phyloP scores from a whole-genome alignment of 2,888 invertebrate genomes.

The Kuschelorhynchus macadamiae region DNA sequence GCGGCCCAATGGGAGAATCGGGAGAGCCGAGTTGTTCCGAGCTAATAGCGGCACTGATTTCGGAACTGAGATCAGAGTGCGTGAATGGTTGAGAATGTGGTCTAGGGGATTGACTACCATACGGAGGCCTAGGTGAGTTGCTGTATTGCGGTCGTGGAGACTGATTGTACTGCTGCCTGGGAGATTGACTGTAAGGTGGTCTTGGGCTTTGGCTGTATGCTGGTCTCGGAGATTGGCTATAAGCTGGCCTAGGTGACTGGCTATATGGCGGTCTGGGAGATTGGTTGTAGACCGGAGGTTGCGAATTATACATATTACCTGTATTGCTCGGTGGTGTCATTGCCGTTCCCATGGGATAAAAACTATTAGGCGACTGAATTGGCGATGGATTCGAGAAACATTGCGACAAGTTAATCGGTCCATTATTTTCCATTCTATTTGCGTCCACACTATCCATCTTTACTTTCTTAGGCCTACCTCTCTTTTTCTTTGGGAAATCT shows the following conservation, averaged over 20 bases:
- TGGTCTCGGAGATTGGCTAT: slow-evolving; percentile 61
- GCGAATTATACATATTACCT: slow-evolving; percentile 64
- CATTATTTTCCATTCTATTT: slow-evolving; percentile 64
- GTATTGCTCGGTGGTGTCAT: slow-evolving; percentile 66
- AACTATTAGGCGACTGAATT: slow-evolving; percentile 70
- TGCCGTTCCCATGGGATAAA: slow-evolving; percentile 67
- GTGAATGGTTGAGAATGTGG: slow-evolving; percentile 73
- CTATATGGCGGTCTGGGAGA: slow-evolving; percentile 63
- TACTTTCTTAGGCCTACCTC: slow-evolving; percentile 90
- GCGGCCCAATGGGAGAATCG: slow-evolving; percentile 78
- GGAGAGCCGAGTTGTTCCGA: slow-evolving; percentile 78
- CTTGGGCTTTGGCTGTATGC: slow-evolving; percentile 60
- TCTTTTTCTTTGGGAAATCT: slow-evolving; percentile 86
- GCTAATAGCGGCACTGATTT: slow-evolving; percentile 85
- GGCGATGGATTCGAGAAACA: slow-evolving; percentile 71
- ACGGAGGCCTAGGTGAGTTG: slow-evolving; percentile 60
- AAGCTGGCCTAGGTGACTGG: slow-evolving; percentile 62
- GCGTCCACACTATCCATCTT: slow-evolving; percentile 76
- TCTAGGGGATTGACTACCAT: slow-evolving; percentile 62
- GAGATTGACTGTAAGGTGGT: slow-evolving; percentile 62
- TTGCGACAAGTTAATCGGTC: slow-evolving; percentile 68
- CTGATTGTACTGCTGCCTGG: slow-evolving; percentile 64
- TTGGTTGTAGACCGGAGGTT: slow-evolving; percentile 59
- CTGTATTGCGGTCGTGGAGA: slow-evolving; percentile 64
- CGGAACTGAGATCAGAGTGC: slow-evolving; percentile 82